Percentiles rank a stretch among this genome's conserved stretches.
phyloP scores from a whole-genome alignment of 2,113 vertebrate species.

The Hippocampus comes region DNA sequence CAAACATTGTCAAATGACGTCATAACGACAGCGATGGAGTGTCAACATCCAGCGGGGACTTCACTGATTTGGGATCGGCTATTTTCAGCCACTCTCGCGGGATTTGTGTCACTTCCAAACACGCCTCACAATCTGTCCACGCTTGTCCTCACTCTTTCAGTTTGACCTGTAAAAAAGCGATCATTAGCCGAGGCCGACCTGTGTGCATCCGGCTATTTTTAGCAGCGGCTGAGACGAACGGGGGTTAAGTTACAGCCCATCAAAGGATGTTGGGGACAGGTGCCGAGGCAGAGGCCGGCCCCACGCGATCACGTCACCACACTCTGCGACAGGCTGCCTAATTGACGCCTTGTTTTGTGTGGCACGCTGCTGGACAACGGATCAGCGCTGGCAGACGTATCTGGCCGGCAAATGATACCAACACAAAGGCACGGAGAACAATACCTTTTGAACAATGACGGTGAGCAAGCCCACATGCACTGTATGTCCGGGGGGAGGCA shows the following conservation, averaged over 20 bases:
- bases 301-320: conserved; percentile 59
- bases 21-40: too few relatives aligned
- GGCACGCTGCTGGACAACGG: conserved; percentile 62
- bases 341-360: conserved; percentile 64
- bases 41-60: too few relatives aligned
- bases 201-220: conserved; percentile 59
- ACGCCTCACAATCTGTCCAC: not conserved
- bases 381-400: conserved; percentile 63
- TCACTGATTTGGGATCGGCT: not conserved
- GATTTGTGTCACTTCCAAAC: not conserved
- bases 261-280: conserved; percentile 71
- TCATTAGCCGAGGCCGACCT: conserved; percentile 39
- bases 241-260: conserved; percentile 60
- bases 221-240: conserved; percentile 50
- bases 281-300: conserved; percentile 59
- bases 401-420: conserved; percentile 35
- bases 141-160: conserved; percentile 2
- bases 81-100: not conserved
- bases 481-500: conserved; percentile 5
- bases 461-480: conserved; percentile 22
- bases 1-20: too few relatives aligned
- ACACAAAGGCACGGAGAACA: conserved; percentile 56
- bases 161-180: conserved; percentile 20
- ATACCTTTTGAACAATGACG: conserved; percentile 50
- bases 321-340: conserved; percentile 58